These are phyloP conservation scores for Euura lappo DNA, from an alignment of 1,140 invertebrate genomes.

Conservation along the genomic window DNA sequence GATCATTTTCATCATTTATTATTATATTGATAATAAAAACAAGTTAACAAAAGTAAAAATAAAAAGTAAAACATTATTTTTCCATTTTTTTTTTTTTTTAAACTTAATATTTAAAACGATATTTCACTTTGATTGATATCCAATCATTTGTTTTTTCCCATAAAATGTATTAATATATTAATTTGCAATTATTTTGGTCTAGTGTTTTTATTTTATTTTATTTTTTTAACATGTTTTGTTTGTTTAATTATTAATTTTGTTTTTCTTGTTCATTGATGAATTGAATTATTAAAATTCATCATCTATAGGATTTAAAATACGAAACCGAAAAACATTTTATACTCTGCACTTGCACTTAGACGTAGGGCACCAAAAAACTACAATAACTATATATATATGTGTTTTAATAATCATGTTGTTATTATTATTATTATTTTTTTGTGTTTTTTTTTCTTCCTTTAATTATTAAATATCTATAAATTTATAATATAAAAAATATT, in stretches of 20 bases:
- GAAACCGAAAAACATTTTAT: background rate
- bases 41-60: too few species aligned
- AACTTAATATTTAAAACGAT: too few species aligned
- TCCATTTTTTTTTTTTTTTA: too few species aligned
- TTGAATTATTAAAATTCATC: too few species aligned
- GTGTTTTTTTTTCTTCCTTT: slow-evolving; percentile 9
- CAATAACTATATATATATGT: slow-evolving; percentile 8
- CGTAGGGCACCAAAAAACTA: slow-evolving; percentile 5
- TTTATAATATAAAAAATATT: slow-evolving; percentile 51
- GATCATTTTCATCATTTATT: too few species aligned
- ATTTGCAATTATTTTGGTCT: slow-evolving; percentile 38
- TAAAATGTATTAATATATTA: slow-evolving; percentile 40
- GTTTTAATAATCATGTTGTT: slow-evolving; percentile 9
- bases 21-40: too few species aligned
- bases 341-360: background rate
- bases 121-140: too few species aligned
- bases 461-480: slow-evolving; percentile 42
- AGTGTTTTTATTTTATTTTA: slow-evolving; percentile 15
- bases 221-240: background rate
- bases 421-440: slow-evolving; percentile 21
- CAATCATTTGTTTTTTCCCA: too few species aligned
- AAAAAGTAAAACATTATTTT: too few species aligned
- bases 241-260: too few species aligned
- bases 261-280: too few species aligned
- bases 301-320: background rate